Base-by-base conservation (phyloP, 2,113 vertebrate genomes). In the Oxyruncus cristatus region DNA sequence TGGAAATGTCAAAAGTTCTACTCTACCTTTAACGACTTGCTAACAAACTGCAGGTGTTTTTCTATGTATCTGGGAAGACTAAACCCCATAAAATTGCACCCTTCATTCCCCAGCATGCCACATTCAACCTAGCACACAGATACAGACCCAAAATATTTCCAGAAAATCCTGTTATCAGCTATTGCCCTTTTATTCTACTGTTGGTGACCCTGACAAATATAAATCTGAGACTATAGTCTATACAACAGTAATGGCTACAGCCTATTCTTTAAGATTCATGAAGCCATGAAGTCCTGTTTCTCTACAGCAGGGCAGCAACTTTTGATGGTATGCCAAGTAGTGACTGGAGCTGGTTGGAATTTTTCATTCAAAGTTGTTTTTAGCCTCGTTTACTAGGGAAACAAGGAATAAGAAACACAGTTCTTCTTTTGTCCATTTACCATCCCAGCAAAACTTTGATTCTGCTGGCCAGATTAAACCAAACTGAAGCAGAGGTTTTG, bases 291-390 rank as follows among this genome's bases (percentile, higher is more conserved):
- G 47, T 19, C 18, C 58, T 53, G 10, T 72, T 92, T 61, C 74
- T 85, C 63, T 67, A 41, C 42, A 82, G 55, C 59, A 42, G 78
- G 37, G 44, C 23, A 89, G 33, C 20, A 62, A 21, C 20, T 91
- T 96, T 33, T 95, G 87, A 94, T 79, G 41, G 24, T 23, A 72
- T 46, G 87, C 95, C 92, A 95, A 91, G 27, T 28, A 88, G 37
- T 87, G 89, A 96, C 77, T 94, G 71, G 89, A 85, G 63, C 58
- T 73, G 46, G 50, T 17, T 93, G 92, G 93, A 95, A 96, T 97
- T 96, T 88, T 95, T 92, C 50, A 93, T 94, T 95, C 85, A 62
- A 50, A 92, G 79, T 88, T 94, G 79, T 2, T 90, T 97, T 93
- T 94, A 90, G 81, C 30, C 52, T 78, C 13, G 16, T 76, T 90